Evolutionary conservation across 1,140 invertebrate genomes (phyloP).

Genomic region (Tetranychus cinnabarinus): DNA sequence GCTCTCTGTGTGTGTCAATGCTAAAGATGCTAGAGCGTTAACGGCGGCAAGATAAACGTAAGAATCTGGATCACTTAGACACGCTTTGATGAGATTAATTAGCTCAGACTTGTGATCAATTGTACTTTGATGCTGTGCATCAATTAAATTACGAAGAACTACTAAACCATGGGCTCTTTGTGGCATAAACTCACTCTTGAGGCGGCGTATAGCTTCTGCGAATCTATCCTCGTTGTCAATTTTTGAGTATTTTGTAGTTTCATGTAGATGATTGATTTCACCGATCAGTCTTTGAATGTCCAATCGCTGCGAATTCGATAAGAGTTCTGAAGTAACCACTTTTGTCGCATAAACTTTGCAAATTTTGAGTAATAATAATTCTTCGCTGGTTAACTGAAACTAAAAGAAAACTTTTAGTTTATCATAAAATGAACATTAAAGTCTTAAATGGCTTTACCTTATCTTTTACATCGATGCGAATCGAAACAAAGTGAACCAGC

Average conservation of each 20-base stretch:
- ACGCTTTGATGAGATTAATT: slow-evolving; percentile 30
- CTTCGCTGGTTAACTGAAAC: background rate
- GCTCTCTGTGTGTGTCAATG: slow-evolving; percentile 34
- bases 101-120: slow-evolving; percentile 37
- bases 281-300: background rate
- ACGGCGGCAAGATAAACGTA: slow-evolving; percentile 58
- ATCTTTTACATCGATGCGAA: background rate
- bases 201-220: slow-evolving; percentile 31
- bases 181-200: slow-evolving; percentile 46
- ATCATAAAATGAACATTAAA: background rate
- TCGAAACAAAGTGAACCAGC: background rate
- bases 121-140: slow-evolving; percentile 33
- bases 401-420: background rate
- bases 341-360: background rate
- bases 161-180: slow-evolving; percentile 53
- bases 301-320: background rate
- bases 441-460: background rate
- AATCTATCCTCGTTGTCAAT: background rate
- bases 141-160: slow-evolving; percentile 40
- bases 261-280: background rate
- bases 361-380: background rate
- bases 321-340: background rate
- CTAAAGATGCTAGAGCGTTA: slow-evolving; percentile 41
- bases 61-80: slow-evolving; percentile 49
- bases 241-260: background rate